phyloP scores from a whole-genome alignment of 2,797 vertebrate species.

The Halcyon smyrnensis region DNA sequence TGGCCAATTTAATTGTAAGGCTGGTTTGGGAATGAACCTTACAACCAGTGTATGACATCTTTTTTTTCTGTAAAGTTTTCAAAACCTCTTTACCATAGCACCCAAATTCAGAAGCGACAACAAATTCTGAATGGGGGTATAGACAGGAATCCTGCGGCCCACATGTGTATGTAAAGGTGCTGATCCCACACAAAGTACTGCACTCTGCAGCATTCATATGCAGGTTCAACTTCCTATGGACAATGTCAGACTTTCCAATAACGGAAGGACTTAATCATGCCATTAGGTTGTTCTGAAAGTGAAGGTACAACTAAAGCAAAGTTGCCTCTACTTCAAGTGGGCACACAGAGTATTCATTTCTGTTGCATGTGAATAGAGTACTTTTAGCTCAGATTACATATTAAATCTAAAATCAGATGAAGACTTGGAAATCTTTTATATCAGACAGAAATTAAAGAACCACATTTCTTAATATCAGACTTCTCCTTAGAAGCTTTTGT shows the following conservation, averaged over 20 bases:
- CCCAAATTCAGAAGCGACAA: background rate
- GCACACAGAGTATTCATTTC: background rate
- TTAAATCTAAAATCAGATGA: background rate
- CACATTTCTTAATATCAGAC: background rate
- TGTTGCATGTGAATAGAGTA: background rate
- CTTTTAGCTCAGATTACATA: background rate
- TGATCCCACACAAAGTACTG: background rate
- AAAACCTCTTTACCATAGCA: background rate
- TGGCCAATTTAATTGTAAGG: background rate
- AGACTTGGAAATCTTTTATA: background rate
- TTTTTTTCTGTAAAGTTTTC: background rate
- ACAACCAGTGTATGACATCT: background rate
- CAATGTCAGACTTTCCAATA: background rate
- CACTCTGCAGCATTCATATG: background rate
- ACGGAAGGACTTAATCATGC: background rate
- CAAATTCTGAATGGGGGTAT: rapidly evolving
- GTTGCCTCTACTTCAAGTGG: background rate
- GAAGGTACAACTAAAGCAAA: background rate
- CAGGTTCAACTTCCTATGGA: background rate
- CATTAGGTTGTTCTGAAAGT: background rate
- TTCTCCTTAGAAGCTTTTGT: background rate
- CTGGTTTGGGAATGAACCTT: background rate
- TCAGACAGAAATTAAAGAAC: background rate
- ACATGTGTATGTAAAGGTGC: background rate
- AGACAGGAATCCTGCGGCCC: background rate